These are phyloP conservation scores for Mesorhabditis spiculigera DNA, from an alignment of 2,888 invertebrate species.

Conservation along the genomic window DNA sequence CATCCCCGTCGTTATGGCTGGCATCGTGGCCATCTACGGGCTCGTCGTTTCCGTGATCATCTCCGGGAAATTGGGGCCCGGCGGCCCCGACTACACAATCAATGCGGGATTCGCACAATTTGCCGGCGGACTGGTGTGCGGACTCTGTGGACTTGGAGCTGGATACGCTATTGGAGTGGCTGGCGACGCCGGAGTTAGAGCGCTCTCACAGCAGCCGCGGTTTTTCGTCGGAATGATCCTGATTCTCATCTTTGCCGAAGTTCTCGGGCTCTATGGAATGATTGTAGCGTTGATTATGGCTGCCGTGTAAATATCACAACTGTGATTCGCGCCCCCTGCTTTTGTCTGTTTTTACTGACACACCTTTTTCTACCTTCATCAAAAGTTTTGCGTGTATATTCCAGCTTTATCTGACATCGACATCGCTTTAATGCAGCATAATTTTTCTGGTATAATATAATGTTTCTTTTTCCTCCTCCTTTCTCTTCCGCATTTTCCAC, in stretches of 20 bases:
- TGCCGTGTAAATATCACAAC: slow-evolving; percentile 10
- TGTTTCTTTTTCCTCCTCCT: too few species aligned
- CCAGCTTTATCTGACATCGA: too few species aligned
- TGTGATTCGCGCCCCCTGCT: too few species aligned
- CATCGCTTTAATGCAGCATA: too few species aligned
- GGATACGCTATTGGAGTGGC: slow-evolving; percentile 57
- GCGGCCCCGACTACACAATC: slow-evolving; percentile 47
- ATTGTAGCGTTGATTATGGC: slow-evolving; percentile 88
- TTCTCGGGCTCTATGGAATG: slow-evolving; percentile 97
- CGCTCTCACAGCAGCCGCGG: slow-evolving; percentile 52
- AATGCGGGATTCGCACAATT: slow-evolving; percentile 83
- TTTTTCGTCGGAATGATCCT: slow-evolving; percentile 57
- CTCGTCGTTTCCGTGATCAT: slow-evolving; percentile 97
- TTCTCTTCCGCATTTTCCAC: too few species aligned
- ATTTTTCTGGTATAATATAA: too few species aligned
- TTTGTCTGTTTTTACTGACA: too few species aligned
- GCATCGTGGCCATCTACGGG: slow-evolving; percentile 99
- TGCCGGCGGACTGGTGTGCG: slow-evolving; percentile 72
- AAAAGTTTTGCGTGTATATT: too few species aligned
- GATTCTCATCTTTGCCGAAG: slow-evolving; percentile 56
- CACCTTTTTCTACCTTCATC: too few species aligned
- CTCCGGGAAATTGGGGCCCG: slow-evolving; percentile 69
- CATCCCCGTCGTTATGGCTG: slow-evolving; percentile 95
- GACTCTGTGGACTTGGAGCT: slow-evolving; percentile 54
- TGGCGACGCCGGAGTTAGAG: slow-evolving; percentile 55